Evolutionary conservation across 2,113 vertebrate species (phyloP), one percentile per base, ranked within the genome.

Genomic region (Solenodon paradoxus): DNA sequence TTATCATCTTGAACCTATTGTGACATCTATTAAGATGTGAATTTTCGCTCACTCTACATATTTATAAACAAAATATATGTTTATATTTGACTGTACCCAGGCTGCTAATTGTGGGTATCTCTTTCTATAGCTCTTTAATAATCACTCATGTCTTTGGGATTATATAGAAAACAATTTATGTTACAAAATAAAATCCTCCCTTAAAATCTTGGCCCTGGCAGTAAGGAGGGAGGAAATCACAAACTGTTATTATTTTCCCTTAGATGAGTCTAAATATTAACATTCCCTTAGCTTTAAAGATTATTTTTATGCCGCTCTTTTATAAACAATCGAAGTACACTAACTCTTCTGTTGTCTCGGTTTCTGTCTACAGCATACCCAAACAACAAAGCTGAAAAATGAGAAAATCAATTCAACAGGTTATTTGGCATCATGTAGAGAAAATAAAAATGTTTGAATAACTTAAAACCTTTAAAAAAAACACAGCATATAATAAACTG

Each of bases 181-280:
- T 97, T 98, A 96, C 83, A 92, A 97, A 96, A 96, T 93, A 94
- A 97, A 96, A 95, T 93, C 89, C 45, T 51, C 90, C 64, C 32
- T 94, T 55, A 42, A 47, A 97, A 82, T 77, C 92, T 94, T 51
- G 90, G 49, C 63, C 95, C 90, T 93, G 83, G 61, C 96, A 96
- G 79, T 88, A 80, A 93, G 42, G 79, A 93, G 75, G 92, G 97
- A 95, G 42, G 93, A 96, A 97, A 92, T 95, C n/a, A 95, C 78
- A 97, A 95, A 91, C 64, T 97, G 38, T 95, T 94, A 57, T 61
- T 97, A 96, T 97, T 63, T 97, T 95, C 93, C 78, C 94, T 86
- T 88, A 86, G 55, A 63, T 69, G 1, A 69, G 96, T 97, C 95
- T 97, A 98, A 98, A 98, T 98, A 97, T 97, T 98, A 98, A 95